phyloP scores from a whole-genome alignment of 2,797 vertebrate species.

The Dromococcyx pavoninus region DNA sequence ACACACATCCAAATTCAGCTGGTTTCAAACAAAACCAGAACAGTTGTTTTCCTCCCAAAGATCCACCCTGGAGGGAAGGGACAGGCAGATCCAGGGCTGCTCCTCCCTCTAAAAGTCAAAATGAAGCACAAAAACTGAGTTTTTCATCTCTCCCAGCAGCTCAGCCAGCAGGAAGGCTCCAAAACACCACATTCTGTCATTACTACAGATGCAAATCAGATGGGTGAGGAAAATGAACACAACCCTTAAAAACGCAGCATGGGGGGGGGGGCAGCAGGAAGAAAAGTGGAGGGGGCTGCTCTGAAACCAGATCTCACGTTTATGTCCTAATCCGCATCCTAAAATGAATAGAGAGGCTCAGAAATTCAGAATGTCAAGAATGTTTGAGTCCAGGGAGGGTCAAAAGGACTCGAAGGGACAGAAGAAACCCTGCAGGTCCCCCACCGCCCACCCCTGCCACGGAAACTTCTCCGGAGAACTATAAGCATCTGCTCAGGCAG shows the following conservation, averaged over 20 bases:
- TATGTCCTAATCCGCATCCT: conserved; percentile 66
- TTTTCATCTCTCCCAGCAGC: not conserved
- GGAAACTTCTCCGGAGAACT: not conserved
- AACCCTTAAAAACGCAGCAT: not conserved
- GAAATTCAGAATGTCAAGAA: conserved; percentile 70
- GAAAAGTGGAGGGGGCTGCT: not conserved
- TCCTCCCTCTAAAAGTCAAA: not conserved
- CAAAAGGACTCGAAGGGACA: conserved; percentile 22
- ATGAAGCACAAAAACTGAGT: not conserved
- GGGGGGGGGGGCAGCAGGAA: not conserved
- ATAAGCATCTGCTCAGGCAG: not conserved
- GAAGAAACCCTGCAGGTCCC: not conserved
- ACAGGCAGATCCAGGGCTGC: fast-evolving
- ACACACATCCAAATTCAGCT: fast-evolving
- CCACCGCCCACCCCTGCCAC: not conserved
- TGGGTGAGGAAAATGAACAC: not conserved
- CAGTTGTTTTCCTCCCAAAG: not conserved
- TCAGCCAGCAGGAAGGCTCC: not conserved
- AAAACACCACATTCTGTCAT: fast-evolving
- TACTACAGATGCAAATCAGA: not conserved
- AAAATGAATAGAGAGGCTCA: conserved; percentile 44
- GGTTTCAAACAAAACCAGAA: not conserved
- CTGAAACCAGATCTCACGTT: conserved; percentile 62
- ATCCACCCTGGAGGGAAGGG: fast-evolving
- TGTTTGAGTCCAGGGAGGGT: conserved; percentile 54